phyloP scores from a whole-genome alignment of 2,113 vertebrate genomes.

The Apus apus region DNA sequence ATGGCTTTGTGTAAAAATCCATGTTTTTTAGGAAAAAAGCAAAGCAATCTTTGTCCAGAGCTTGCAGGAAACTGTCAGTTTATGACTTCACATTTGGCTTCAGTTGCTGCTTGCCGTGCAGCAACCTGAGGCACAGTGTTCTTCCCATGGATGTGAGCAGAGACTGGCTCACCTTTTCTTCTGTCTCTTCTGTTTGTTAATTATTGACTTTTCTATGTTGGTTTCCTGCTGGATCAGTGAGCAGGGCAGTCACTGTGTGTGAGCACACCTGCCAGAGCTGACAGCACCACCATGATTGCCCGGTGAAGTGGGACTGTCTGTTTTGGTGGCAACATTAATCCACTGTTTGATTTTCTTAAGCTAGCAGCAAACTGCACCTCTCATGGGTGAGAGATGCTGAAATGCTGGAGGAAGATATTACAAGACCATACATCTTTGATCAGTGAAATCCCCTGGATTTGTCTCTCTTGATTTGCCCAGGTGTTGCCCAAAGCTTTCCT shows the following conservation, averaged over 20 bases:
- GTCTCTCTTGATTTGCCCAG: background rate
- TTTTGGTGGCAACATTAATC: background rate
- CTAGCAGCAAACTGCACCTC: background rate
- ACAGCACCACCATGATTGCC: rapidly evolving
- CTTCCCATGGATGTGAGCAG: background rate
- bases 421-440: background rate
- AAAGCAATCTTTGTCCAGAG: background rate
- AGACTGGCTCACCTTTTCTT: background rate
- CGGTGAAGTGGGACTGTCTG: background rate
- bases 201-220: background rate
- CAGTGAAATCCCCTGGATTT: background rate
- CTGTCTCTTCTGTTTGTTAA: background rate
- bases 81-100: background rate
- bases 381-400: background rate
- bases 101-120: rapidly evolving
- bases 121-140: background rate
- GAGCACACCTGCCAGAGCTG: background rate
- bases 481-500: background rate
- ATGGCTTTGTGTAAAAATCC: background rate
- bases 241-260: background rate
- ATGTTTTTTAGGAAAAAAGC: background rate
- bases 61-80: background rate
- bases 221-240: background rate
- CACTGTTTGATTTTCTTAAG: background rate
- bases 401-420: background rate